phyloP scores from a whole-genome alignment of 2,797 vertebrate species.

The Coregonus sp. region DNA sequence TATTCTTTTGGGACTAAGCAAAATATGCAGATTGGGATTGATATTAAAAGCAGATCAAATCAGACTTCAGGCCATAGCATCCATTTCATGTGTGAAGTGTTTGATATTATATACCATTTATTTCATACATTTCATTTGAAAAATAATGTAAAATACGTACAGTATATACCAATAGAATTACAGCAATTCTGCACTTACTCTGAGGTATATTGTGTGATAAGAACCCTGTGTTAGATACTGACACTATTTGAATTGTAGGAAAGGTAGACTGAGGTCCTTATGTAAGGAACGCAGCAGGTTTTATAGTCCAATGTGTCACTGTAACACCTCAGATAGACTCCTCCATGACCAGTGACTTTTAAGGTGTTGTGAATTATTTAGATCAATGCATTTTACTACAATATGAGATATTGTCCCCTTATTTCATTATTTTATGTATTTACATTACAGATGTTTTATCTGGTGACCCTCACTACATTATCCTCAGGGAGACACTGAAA shows the following conservation, averaged over 20 bases:
- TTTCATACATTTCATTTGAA: slow-evolving; percentile 61
- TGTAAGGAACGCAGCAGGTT: slow-evolving; percentile 69
- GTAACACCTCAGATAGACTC: slow-evolving; percentile 73
- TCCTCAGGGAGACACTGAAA: slow-evolving; percentile 51
- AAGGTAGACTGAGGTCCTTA: slow-evolving; percentile 70
- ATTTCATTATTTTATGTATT: slow-evolving; percentile 75
- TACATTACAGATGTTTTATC: slow-evolving; percentile 73
- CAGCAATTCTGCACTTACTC: slow-evolving; percentile 79
- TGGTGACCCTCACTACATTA: slow-evolving; percentile 63
- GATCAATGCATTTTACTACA: slow-evolving; percentile 71
- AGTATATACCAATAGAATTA: slow-evolving; percentile 77
- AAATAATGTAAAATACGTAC: slow-evolving; percentile 74
- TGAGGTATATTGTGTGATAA: slow-evolving; percentile 84
- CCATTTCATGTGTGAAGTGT: slow-evolving; percentile 54
- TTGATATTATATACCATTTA: slow-evolving; percentile 59
- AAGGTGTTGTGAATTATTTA: slow-evolving; percentile 65
- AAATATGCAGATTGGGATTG: slow-evolving; percentile 49
- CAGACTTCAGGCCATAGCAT: slow-evolving; percentile 63
- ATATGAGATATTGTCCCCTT: slow-evolving; percentile 70
- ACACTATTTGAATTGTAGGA: slow-evolving; percentile 79
- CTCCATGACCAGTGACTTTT: slow-evolving; percentile 65
- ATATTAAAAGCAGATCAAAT: slow-evolving; percentile 53
- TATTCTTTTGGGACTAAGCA: slow-evolving; percentile 53
- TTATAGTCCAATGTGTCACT: slow-evolving; percentile 72
- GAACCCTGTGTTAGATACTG: slow-evolving; percentile 82